A percentile compares a stretch with the other conserved stretches of the same genome.
phyloP scores from a whole-genome alignment of 2,888 invertebrate species.

The Drosophila bunnanda region DNA sequence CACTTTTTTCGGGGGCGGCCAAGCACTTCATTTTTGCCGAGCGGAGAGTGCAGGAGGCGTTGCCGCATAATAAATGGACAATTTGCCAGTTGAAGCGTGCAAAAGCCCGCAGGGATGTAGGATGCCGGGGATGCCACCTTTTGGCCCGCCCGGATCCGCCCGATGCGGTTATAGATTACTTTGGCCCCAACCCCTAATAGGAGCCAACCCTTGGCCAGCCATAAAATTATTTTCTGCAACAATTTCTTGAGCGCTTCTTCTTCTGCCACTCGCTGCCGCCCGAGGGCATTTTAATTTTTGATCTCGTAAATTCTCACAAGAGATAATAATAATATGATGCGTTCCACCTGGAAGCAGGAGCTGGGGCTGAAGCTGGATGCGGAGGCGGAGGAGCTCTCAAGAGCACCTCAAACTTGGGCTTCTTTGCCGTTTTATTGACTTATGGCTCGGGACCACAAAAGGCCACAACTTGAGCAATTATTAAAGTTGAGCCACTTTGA shows the following conservation, averaged over 20 bases:
- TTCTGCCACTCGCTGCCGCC: constrained; percentile 40
- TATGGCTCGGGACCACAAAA: constrained; percentile 70
- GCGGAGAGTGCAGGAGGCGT: constrained; percentile 80
- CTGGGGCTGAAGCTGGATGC: neutral
- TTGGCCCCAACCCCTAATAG: constrained; percentile 47
- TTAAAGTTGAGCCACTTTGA: constrained; percentile 65
- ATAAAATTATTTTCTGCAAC: constrained; percentile 78
- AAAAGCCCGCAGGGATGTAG: constrained; percentile 74
- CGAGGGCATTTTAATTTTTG: constrained; percentile 79
- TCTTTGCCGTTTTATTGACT: constrained; percentile 69
- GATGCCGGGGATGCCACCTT: constrained; percentile 49
- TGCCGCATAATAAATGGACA: constrained; percentile 83
- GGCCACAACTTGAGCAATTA: constrained; percentile 78
- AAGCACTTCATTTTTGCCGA: constrained; percentile 69
- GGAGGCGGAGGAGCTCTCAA: neutral
- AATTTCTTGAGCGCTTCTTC: constrained; percentile 69
- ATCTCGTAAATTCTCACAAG: constrained; percentile 81
- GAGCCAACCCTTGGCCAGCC: constrained; percentile 66
- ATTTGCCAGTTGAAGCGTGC: constrained; percentile 79
- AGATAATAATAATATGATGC: constrained; percentile 79
- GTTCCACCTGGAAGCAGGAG: constrained; percentile 51
- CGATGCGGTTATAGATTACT: constrained; percentile 76
- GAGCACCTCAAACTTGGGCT: constrained; percentile 32
- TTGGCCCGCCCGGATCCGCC: neutral
- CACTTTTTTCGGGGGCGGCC: constrained; percentile 31